Percentiles rank a stretch among this genome's conserved stretches.
phyloP scores from a whole-genome alignment of 1,140 invertebrate genomes.

The Trachymyrmex cornetzi region DNA sequence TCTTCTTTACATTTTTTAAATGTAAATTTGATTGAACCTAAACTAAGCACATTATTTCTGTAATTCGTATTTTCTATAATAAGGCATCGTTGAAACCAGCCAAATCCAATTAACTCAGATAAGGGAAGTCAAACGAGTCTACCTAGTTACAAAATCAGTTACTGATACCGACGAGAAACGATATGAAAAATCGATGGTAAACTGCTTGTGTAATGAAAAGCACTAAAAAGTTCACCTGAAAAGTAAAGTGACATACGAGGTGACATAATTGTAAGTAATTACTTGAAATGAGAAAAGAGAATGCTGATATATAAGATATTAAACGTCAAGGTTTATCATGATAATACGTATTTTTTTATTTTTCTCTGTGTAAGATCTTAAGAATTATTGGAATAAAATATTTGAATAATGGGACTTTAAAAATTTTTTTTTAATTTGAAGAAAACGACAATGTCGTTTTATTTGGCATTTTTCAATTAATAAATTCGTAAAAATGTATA shows the following conservation, averaged over 20 bases:
- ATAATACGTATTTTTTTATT: not conserved
- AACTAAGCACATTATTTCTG: not conserved
- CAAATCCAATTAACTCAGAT: conserved; percentile 26
- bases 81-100: not conserved
- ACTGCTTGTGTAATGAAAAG: not conserved
- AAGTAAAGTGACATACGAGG: not conserved
- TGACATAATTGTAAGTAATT: not conserved
- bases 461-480: not conserved
- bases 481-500: not conserved
- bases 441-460: not conserved
- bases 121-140: conserved; percentile 10
- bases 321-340: not conserved
- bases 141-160: conserved; percentile 34
- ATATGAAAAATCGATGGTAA: conserved; percentile 3
- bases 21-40: conserved; percentile 11
- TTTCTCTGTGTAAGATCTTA: not conserved
- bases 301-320: not conserved
- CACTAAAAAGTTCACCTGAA: not conserved
- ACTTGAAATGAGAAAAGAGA: not conserved
- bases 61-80: conserved; percentile 8
- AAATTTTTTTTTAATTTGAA: not conserved
- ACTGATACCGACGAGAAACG: not conserved
- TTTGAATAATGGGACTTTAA: not conserved
- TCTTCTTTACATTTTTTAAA: not conserved
- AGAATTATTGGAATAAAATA: not conserved